These are phyloP conservation scores for Cyclura pinguis DNA, from an alignment of 2,797 vertebrate genomes.

Conservation along the genomic window DNA sequence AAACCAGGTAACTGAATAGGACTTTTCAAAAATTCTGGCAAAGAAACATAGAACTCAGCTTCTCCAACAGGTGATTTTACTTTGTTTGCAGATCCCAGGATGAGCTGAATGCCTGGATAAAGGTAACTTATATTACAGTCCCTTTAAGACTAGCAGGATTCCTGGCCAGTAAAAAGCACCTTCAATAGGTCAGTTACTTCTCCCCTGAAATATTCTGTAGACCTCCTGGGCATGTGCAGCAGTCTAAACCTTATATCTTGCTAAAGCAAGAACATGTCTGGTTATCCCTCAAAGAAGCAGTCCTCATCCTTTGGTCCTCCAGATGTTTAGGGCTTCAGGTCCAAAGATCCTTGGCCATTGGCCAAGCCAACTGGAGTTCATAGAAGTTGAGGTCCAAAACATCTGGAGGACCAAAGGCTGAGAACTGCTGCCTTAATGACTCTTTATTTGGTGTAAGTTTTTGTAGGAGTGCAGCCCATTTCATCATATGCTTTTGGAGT, in stretches of 20 bases:
- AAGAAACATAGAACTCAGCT: not conserved
- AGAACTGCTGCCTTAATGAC: too few relatives aligned
- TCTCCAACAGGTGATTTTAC: slow-evolving; percentile 24
- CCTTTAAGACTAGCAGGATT: too few relatives aligned
- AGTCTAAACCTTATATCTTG: not conserved
- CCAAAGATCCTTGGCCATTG: too few relatives aligned
- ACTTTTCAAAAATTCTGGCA: accelerated
- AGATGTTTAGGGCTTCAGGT: too few relatives aligned
- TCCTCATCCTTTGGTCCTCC: too few relatives aligned
- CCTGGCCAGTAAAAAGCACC: not conserved
- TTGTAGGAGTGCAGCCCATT: too few relatives aligned
- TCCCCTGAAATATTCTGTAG: not conserved
- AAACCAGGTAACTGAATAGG: slow-evolving; percentile 81
- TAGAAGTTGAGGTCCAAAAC: too few relatives aligned
- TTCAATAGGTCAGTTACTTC: not conserved
- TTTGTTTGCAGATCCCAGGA: slow-evolving; percentile 74
- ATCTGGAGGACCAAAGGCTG: too few relatives aligned
- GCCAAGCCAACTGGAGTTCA: too few relatives aligned
- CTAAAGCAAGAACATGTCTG: too few relatives aligned
- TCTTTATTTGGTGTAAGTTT: too few relatives aligned
- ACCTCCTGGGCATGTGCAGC: not conserved
- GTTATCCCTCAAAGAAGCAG: too few relatives aligned
- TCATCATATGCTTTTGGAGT: not conserved
- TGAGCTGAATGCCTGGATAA: slow-evolving; percentile 80
- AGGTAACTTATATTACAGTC: slow-evolving; percentile 69